Conservation (phyloP, 2,113 vertebrate species). For the Nicator chloris region DNA sequence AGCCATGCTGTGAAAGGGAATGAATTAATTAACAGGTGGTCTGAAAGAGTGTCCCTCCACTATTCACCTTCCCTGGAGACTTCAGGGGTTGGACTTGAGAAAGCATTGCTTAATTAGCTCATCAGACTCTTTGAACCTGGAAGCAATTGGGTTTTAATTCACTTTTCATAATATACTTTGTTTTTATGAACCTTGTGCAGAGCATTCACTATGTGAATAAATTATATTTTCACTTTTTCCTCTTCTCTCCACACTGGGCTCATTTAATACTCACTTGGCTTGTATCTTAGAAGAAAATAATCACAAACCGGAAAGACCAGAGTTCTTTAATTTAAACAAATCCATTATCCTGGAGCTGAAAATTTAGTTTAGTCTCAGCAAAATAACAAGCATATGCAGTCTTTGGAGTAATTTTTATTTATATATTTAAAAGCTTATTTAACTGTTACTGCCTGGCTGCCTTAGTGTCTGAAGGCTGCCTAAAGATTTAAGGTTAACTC, state of each 20-base stretch:
- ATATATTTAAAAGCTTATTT: neutral
- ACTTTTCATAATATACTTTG: slow-evolving; percentile 14
- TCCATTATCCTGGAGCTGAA: neutral
- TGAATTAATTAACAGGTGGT: neutral
- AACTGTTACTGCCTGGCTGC: slow-evolving; percentile 20
- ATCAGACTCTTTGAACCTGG: slow-evolving; percentile 1
- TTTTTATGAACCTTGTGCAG: slow-evolving; percentile 34
- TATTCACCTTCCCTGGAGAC: neutral
- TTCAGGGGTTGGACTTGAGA: neutral
- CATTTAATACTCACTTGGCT: slow-evolving; percentile 49
- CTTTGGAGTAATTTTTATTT: slow-evolving; percentile 15
- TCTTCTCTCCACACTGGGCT: neutral
- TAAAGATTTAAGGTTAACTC: neutral
- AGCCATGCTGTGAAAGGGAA: neutral
- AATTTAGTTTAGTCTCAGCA: slow-evolving; percentile 33
- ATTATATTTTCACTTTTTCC: slow-evolving; percentile 18
- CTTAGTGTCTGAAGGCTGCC: neutral
- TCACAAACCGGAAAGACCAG: slow-evolving; percentile 26
- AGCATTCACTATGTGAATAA: slow-evolving; percentile 25
- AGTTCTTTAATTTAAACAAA: slow-evolving; percentile 49
- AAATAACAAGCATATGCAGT: slow-evolving; percentile 21
- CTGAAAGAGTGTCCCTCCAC: neutral
- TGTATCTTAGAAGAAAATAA: slow-evolving; percentile 25
- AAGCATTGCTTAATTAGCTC: slow-evolving; percentile 6
- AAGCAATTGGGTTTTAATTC: slow-evolving; percentile 27